These are phyloP conservation scores for Trichomycterus rosablanca DNA, from an alignment of 2,113 vertebrate species.

Conservation along the genomic window DNA sequence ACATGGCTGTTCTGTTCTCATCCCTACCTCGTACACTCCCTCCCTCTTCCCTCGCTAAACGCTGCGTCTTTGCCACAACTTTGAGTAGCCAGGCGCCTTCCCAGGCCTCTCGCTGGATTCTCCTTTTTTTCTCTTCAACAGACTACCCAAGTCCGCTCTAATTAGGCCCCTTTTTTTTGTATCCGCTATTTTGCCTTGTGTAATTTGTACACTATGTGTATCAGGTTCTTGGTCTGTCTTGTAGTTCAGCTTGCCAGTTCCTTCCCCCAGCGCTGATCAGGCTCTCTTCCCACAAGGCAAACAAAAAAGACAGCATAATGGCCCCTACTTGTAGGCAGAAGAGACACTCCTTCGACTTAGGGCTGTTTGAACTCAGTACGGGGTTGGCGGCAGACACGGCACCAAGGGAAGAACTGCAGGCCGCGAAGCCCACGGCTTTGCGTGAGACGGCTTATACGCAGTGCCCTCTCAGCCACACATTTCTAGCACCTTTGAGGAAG, in stretches of 20 bases:
- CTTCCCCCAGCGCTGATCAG: slow-evolving; percentile 64
- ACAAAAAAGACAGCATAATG: slow-evolving; percentile 67
- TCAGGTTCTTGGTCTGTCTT: slow-evolving; percentile 78
- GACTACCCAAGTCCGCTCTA: slow-evolving; percentile 81
- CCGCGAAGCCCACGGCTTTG: slow-evolving; percentile 24
- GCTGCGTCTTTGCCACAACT: slow-evolving; percentile 59
- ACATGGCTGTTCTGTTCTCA: slow-evolving; percentile 55
- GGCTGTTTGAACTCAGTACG: slow-evolving; percentile 61
- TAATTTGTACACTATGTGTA: slow-evolving; percentile 70
- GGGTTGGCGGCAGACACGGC: slow-evolving; percentile 62
- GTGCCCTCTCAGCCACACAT: slow-evolving; percentile 33
- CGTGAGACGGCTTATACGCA: slow-evolving; percentile 45
- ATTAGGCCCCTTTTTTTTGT: slow-evolving; percentile 78
- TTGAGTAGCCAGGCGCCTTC: slow-evolving; percentile 63
- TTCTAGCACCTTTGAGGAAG: slow-evolving; percentile 16
- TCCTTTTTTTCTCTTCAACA: slow-evolving; percentile 40
- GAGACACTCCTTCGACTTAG: slow-evolving; percentile 60
- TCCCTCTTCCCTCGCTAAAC: slow-evolving; percentile 30
- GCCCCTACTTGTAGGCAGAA: slow-evolving; percentile 63
- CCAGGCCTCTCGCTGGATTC: slow-evolving; percentile 53
- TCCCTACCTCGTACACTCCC: slow-evolving; percentile 36
- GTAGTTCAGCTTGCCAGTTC: slow-evolving; percentile 74
- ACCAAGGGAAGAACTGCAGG: slow-evolving; percentile 12
- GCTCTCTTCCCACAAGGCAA: slow-evolving; percentile 71
- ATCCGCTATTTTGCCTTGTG: slow-evolving; percentile 84